phyloP scores from a whole-genome alignment of 2,797 vertebrate species.

The Caiman crocodilus region DNA sequence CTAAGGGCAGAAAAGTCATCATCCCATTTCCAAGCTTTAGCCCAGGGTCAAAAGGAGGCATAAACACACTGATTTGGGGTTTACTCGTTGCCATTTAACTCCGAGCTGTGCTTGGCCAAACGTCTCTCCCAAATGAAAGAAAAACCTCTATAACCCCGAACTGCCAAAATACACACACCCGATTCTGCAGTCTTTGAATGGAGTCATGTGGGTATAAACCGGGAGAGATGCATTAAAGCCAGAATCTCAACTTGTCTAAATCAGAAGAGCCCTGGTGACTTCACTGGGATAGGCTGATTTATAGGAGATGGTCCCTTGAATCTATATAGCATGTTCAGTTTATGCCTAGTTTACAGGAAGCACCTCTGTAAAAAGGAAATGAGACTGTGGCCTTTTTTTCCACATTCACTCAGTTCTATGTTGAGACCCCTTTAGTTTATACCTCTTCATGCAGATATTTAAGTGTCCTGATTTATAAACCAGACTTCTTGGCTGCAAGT shows the following conservation, averaged over 20 bases:
- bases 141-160: background rate
- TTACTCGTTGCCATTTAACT: background rate
- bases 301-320: background rate
- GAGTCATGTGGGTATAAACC: background rate
- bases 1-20: conserved; percentile 24
- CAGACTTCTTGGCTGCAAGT: background rate
- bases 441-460: background rate
- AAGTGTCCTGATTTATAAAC: background rate
- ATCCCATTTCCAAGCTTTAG: conserved; percentile 44
- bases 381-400: background rate
- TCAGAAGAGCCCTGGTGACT: background rate
- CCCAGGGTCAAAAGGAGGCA: background rate
- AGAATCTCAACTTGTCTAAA: background rate
- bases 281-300: no score
- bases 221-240: background rate
- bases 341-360: background rate
- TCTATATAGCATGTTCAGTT: background rate
- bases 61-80: background rate
- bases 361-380: background rate
- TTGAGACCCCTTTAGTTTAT: background rate
- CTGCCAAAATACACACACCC: background rate
- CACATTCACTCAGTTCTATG: background rate
- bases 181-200: background rate
- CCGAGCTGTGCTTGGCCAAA: background rate
- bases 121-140: background rate